Conservation (phyloP, 2,888 invertebrate species). For the Idaea straminata region DNA sequence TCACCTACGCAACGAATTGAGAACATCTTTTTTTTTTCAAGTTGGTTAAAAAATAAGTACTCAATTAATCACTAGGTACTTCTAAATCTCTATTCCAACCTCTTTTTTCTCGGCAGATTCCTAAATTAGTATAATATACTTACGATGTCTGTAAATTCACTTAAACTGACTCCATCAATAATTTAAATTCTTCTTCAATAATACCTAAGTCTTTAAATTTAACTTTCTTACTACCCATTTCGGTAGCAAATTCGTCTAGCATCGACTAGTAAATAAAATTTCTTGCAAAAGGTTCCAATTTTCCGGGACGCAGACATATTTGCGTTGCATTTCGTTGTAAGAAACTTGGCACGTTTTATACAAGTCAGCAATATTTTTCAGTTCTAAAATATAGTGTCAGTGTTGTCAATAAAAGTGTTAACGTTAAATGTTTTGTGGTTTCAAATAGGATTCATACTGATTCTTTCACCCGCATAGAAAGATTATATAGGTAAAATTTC, state of each 20-base stretch:
- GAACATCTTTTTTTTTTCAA: no score
- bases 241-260: constrained; percentile 5
- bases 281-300: constrained; percentile 47
- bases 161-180: neutral
- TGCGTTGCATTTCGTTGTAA: constrained; percentile 37
- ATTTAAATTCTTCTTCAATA: constrained; percentile 10
- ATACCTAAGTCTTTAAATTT: neutral
- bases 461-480: constrained; percentile 8
- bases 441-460: neutral
- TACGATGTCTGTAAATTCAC: neutral
- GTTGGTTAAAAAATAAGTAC: no score
- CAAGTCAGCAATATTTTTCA: constrained; percentile 46
- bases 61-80: no score
- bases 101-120: no score
- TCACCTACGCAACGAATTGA: no score
- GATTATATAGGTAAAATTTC: neutral
- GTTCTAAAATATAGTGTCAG: constrained; percentile 37
- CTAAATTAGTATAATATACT: no score
- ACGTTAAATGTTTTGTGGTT: constrained; percentile 6
- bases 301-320: constrained; percentile 50
- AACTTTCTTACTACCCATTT: constrained; percentile 4
- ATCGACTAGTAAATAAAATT: constrained; percentile 46
- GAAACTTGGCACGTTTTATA: constrained; percentile 51
- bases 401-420: constrained; percentile 28
- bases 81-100: no score